These are phyloP conservation scores for Corythaixoides concolor DNA, from an alignment of 2,113 vertebrate genomes.

Conservation along the genomic window DNA sequence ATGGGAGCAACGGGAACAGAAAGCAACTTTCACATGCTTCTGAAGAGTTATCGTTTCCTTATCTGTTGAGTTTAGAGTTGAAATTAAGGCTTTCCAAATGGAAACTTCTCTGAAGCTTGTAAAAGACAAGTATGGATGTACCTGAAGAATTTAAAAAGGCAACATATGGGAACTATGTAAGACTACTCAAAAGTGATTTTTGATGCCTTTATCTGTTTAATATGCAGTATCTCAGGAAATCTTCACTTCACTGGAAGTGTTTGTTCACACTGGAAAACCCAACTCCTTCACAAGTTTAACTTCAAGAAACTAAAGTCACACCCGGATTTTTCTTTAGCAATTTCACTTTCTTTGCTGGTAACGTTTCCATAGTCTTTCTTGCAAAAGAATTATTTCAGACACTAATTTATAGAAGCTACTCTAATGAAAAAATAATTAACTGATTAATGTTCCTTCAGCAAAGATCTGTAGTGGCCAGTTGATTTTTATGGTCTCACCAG, in stretches of 20 bases:
- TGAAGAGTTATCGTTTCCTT: background rate
- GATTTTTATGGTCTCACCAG: background rate
- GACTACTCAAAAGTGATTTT: background rate
- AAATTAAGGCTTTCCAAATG: background rate
- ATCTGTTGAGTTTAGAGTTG: background rate
- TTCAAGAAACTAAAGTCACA: background rate
- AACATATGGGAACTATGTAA: background rate
- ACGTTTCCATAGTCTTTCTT: background rate
- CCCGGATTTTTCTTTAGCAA: background rate
- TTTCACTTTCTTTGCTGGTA: background rate
- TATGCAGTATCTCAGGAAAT: background rate
- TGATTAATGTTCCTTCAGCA: background rate
- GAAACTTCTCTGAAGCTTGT: background rate
- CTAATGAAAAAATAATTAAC: background rate
- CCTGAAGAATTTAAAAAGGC: background rate
- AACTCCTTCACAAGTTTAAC: background rate
- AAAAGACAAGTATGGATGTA: background rate
- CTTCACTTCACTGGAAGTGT: background rate
- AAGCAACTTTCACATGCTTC: background rate
- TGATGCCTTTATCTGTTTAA: background rate
- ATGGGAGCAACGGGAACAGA: background rate
- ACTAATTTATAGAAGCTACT: background rate
- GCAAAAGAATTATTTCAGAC: background rate
- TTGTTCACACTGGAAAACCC: background rate
- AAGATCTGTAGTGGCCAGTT: background rate